These are phyloP conservation scores for Drosophila antonietae DNA, from an alignment of 2,888 invertebrate genomes.

Conservation along the genomic window DNA sequence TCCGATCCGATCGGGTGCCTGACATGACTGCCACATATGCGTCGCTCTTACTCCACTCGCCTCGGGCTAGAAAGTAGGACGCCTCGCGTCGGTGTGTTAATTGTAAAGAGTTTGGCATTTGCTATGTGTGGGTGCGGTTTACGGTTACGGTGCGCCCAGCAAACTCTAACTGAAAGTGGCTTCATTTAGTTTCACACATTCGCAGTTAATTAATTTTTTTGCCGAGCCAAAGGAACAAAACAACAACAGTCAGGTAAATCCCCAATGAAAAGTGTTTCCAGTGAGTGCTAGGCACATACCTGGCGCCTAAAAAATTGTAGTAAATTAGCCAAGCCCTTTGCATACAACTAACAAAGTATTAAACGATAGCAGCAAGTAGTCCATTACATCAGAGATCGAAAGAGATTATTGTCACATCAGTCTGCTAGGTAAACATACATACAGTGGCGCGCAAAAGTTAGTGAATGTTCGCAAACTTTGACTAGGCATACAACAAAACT, in stretches of 20 bases:
- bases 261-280: slow-evolving; percentile 7
- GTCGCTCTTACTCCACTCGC: slow-evolving; percentile 6
- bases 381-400: neutral
- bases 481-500: no score
- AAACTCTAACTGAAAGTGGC: slow-evolving; percentile 51
- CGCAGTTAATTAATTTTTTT: slow-evolving; percentile 69
- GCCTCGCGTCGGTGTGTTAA: slow-evolving; percentile 60
- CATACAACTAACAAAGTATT: neutral
- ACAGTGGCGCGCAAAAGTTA: no score
- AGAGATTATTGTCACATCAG: neutral
- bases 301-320: neutral
- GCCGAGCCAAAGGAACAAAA: slow-evolving; percentile 7
- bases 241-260: neutral
- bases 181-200: slow-evolving; percentile 70
- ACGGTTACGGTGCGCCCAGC: slow-evolving; percentile 11
- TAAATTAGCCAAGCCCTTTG: neutral
- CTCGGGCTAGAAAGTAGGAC: slow-evolving; percentile 31
- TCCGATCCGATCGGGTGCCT: slow-evolving; percentile 34
- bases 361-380: neutral
- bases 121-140: slow-evolving; percentile 30
- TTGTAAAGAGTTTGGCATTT: slow-evolving; percentile 54
- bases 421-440: no score
- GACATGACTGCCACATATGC: slow-evolving; percentile 57
- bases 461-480: no score
- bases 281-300: neutral